Percentiles rank a stretch among this genome's conserved stretches.
Conservation (phyloP, 2,797 vertebrate genomes). For the Urocyon cinereoargenteus region DNA sequence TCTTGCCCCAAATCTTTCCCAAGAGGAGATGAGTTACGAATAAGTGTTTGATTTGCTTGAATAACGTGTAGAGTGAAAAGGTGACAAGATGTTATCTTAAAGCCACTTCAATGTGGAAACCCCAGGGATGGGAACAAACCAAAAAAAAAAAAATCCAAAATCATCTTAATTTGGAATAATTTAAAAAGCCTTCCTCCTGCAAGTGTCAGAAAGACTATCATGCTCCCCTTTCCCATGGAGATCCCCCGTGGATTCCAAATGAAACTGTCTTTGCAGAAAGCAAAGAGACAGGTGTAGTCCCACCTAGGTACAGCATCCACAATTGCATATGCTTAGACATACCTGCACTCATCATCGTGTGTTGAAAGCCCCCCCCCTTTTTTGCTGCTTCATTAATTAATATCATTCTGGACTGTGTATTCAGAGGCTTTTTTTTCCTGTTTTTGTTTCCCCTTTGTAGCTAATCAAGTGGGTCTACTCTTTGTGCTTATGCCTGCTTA, state of each 20-base stretch:
- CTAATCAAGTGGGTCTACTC: constrained; percentile 45
- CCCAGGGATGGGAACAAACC: not conserved
- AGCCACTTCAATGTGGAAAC: not conserved
- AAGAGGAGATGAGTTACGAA: not conserved
- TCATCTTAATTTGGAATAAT: constrained; percentile 24
- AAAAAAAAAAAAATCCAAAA: not conserved
- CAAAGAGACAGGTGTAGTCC: not conserved
- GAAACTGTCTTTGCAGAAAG: not conserved
- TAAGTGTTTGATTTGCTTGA: not conserved
- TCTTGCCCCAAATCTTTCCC: not conserved
- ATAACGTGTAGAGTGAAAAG: not conserved
- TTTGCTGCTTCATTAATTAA: not conserved
- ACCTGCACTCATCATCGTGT: not conserved
- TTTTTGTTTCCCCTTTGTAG: constrained; percentile 47
- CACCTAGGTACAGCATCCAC: not conserved
- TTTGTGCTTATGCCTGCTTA: constrained; percentile 21
- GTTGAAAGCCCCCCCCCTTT: not conserved
- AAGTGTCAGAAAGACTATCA: not conserved
- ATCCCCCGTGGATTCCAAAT: not conserved
- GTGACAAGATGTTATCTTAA: not conserved
- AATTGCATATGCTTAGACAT: not conserved
- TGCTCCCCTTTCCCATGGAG: not conserved
- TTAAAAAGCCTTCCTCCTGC: not conserved
- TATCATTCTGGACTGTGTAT: not conserved
- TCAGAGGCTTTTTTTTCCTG: not conserved